Conservation (phyloP, 2,888 invertebrate genomes). For the Eupelmus urozonus region DNA sequence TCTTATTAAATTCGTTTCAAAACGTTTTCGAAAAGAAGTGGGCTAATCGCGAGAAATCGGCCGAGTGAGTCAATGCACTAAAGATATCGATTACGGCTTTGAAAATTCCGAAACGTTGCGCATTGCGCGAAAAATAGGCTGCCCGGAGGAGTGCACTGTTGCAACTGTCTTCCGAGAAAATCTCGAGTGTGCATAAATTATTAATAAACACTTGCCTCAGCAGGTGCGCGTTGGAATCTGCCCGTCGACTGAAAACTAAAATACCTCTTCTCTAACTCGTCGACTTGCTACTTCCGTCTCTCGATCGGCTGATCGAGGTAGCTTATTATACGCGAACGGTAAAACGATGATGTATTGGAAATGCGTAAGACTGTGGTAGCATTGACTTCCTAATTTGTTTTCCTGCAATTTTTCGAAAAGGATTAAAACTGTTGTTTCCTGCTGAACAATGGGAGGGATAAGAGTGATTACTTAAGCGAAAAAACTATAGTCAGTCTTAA, state of each 20-base stretch:
- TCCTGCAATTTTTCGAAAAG: no score
- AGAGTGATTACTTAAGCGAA: no score
- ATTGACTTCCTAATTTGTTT: no score
- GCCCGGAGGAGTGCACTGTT: neutral
- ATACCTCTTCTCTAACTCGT: neutral
- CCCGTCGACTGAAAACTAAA: neutral
- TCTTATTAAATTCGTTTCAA: no score
- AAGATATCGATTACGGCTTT: neutral
- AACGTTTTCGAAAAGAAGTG: no score
- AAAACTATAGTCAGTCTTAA: no score
- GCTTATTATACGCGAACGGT: no score
- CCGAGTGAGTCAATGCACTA: neutral
- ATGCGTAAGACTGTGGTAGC: no score
- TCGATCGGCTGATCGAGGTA: neutral
- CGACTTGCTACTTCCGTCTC: neutral
- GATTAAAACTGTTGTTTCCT: no score
- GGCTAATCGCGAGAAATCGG: neutral
- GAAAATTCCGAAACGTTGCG: neutral
- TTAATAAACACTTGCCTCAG: constrained; percentile 47
- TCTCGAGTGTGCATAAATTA: constrained; percentile 1
- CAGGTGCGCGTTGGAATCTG: neutral
- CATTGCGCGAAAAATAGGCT: constrained; percentile 24
- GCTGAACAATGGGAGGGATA: no score
- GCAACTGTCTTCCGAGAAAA: constrained; percentile 36
- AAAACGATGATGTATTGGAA: no score